Evolutionary conservation across 2,797 vertebrate species (phyloP).

Genomic region (Molossus molossus): DNA sequence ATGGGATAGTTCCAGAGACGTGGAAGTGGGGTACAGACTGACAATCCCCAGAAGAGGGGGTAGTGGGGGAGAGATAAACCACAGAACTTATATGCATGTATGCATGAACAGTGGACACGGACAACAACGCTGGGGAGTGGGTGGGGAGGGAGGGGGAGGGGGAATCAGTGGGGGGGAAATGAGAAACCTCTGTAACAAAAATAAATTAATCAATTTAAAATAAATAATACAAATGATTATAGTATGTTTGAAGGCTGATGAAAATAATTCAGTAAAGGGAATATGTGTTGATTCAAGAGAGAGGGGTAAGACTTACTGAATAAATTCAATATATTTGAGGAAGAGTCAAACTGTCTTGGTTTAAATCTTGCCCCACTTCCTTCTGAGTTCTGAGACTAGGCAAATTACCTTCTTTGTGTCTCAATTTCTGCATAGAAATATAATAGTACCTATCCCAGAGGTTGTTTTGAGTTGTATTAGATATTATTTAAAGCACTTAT

Average conservation of each 20-base stretch:
- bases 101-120: no score
- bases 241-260: neutral
- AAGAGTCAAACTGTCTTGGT: slow-evolving; percentile 23
- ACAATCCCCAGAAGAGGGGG: no score
- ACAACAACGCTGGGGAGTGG: no score
- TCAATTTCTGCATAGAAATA: neutral
- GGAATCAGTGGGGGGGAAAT: no score
- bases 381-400: neutral
- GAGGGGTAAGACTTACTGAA: neutral
- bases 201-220: no score
- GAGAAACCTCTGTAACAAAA: no score
- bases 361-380: neutral
- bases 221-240: slow-evolving; percentile 53
- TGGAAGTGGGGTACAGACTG: no score
- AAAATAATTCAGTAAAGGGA: slow-evolving; percentile 12
- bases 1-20: no score
- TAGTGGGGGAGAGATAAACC: no score
- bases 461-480: slow-evolving; percentile 31
- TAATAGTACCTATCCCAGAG: slow-evolving; percentile 2
- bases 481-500: slow-evolving; percentile 58
- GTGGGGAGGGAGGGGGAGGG: no score
- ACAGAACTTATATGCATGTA: no score
- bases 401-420: slow-evolving; percentile 9
- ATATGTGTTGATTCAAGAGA: neutral
- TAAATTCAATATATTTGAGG: slow-evolving; percentile 49